A percentile compares a stretch with the other conserved stretches of the same genome.
Evolutionary conservation across 2,797 vertebrate genomes (phyloP).

Genomic region (Hirundo rustica): DNA sequence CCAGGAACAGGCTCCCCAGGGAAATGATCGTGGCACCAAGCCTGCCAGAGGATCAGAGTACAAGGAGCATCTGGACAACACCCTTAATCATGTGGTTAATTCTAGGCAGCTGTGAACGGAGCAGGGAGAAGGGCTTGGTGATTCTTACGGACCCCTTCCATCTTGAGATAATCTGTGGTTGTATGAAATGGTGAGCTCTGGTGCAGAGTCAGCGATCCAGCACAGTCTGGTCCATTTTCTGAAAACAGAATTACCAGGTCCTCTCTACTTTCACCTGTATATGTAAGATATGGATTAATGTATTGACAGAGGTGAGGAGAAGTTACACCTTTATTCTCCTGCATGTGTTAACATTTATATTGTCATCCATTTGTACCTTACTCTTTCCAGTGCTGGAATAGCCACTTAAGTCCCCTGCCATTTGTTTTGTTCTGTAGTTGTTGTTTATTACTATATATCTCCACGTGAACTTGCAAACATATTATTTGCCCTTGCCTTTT

Average conservation of each 20-base stretch:
- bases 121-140: background rate
- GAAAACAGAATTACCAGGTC: background rate
- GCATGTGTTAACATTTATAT: background rate
- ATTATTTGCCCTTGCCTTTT: background rate
- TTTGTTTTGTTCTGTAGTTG: background rate
- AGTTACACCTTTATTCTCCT: background rate
- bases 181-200: background rate
- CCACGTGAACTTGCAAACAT: background rate
- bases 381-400: background rate
- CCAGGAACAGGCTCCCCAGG: background rate
- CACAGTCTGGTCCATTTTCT: background rate
- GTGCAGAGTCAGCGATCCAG: background rate
- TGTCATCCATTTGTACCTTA: background rate
- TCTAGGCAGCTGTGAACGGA: background rate
- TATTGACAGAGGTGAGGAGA: background rate
- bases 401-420: background rate
- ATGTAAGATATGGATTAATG: background rate
- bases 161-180: background rate
- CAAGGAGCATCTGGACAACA: background rate
- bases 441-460: background rate
- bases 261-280: background rate
- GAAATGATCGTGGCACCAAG: background rate
- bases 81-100: background rate
- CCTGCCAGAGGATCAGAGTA: background rate
- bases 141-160: background rate